Evolutionary conservation across 1,140 invertebrate genomes (phyloP).

Genomic region (Monomorium pharaonis): DNA sequence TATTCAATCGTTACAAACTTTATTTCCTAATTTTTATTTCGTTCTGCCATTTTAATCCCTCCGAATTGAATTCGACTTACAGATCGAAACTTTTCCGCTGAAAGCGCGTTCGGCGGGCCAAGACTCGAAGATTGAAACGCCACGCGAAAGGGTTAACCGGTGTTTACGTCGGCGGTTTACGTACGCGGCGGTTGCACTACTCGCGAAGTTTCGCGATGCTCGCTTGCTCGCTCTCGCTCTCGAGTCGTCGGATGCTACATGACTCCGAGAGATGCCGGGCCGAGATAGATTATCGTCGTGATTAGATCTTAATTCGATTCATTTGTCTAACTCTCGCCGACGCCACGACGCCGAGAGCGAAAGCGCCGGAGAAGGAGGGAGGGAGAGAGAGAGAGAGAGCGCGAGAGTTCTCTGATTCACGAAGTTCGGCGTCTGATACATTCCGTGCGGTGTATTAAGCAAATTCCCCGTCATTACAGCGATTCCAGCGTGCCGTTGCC

Average conservation of each 20-base stretch:
- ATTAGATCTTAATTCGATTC: slow-evolving; percentile 61
- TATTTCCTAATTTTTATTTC: not conserved
- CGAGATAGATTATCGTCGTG: slow-evolving; percentile 59
- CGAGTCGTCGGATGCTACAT: slow-evolving; percentile 46
- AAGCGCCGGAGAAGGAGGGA: not conserved
- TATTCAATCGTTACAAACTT: slow-evolving; percentile 6
- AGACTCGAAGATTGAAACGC: slow-evolving; percentile 19
- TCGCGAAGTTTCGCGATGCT: slow-evolving; percentile 42
- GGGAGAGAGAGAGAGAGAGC: not conserved
- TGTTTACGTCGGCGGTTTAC: slow-evolving; percentile 13
- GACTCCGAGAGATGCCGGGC: slow-evolving; percentile 48
- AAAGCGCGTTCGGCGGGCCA: not conserved
- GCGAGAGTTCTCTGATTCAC: slow-evolving; percentile 49
- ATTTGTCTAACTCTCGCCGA: slow-evolving; percentile 51
- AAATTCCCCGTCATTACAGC: slow-evolving; percentile 58
- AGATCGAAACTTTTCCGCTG: not conserved
- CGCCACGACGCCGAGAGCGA: slow-evolving; percentile 5
- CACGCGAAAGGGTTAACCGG: slow-evolving; percentile 41
- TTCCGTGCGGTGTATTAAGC: slow-evolving; percentile 60
- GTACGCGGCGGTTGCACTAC: not conserved
- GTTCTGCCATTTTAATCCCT: not conserved
- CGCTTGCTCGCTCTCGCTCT: not conserved
- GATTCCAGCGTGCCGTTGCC: slow-evolving; percentile 10
- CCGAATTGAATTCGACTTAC: not conserved
- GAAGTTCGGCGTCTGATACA: slow-evolving; percentile 56